Base-by-base conservation (phyloP, 1,140 invertebrate species). In the Acyrthosiphon pisum region DNA sequence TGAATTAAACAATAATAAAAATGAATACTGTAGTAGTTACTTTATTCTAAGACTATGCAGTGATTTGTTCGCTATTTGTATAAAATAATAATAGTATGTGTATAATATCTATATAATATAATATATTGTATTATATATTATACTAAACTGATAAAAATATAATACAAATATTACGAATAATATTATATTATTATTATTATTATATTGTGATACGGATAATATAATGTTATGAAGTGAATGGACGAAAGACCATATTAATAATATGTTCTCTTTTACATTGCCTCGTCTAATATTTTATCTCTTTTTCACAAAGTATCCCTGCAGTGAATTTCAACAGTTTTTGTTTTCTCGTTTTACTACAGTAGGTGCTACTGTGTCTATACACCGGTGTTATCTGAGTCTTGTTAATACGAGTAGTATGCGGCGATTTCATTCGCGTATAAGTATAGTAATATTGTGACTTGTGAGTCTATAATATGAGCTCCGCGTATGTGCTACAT, bases 281-380 rank as follows among this genome's bases (percentile, higher is more conserved):
- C 26, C 60, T 30, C 60, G 56, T 68, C 60, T 14, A 76, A 76
- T 76, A 76, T 76, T 76, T 76, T 35, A 76, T 76, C 60, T 76
- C 30, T 76, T 76, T 76, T 76, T 68, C 26, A 68, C 60, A 14
- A 14, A 76, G 60, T 76, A 30, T n/a, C 60, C n/a, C 30, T 76
- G 30, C 6, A 20, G 60, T 76, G 30, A 14, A n/a, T n/a, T 76
- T 76, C n/a, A 76, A 76, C n/a, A 76, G 30, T 76, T 76, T 18
- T 76, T 30, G 60, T n/a, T 76, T 76, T 76, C 18, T 68, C 4
- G n/a, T 68, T 76, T 76, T 76, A 76, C n/a, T 76, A 76, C 60
- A 76, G n/a, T 76, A n/a, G 60, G 60, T 20, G 60, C 60, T 76
- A 76, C 60, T 76, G 60, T 76, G 60, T 76, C 60, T 76, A n/a